Evolutionary conservation across 2,797 vertebrate species (phyloP), one percentile per base, ranked within the genome.

Genomic region (Nasua narica): DNA sequence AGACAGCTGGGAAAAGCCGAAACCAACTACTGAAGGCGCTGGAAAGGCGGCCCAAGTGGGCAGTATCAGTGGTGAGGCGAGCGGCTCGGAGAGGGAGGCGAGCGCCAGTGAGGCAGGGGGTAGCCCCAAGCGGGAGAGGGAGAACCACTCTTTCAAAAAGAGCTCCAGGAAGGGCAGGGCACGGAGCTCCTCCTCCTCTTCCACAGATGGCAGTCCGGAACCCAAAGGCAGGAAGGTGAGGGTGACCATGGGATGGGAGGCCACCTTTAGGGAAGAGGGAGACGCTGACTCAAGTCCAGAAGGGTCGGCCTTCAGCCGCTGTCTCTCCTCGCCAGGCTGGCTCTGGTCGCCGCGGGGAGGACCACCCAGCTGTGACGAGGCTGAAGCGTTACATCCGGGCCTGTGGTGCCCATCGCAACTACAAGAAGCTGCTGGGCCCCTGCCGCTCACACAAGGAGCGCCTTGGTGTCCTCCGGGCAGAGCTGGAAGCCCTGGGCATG

Each of bases 301-400:
- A 81, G 82, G 19, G 58, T n/a, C 58, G 52, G 50, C 43, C 25
- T 90, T 90, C 43, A 95, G 76, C n/a, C 62, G 67, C 62, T 11
- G 35, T 56, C 15, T 40, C 78, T 43, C 70, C 19, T 84, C 74
- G 74, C 25, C 65, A 95, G 82, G 92, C 77, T 52, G 56, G 72
- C 32, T 96, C 93, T 78, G 67, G 35, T 54, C 92, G 88, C 23
- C 98, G 98, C 9, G 98, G 97, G 6, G 97, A 98, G 0, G 98
- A 99, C 25, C 48, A 99, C 86, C 99, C 98, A 46, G 88, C 99
- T 0, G 97, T 99, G 14, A 81, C 91, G 3, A 98, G 99, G 69
- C 98, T 99, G 40, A 99, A 99, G 96, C 99, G 98, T 40, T 99
- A 99, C 97, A 99, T 99, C 32, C 4, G 98, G 56, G 98, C 99